These are phyloP conservation scores for Platysteira castanea DNA, from an alignment of 2,113 vertebrate genomes.

Conservation along the genomic window DNA sequence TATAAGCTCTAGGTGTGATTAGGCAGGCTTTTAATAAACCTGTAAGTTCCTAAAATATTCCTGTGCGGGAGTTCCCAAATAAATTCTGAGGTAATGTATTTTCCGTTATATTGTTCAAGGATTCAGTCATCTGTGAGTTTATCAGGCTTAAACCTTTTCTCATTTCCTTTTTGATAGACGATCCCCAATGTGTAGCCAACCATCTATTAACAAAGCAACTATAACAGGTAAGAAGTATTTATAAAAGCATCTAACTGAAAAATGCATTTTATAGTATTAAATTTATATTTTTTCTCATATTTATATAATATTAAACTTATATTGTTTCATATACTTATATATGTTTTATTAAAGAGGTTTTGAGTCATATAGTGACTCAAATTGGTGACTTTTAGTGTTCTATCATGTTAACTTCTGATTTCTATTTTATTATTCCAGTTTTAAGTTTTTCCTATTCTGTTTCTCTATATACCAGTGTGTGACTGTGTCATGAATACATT, in stretches of 20 bases:
- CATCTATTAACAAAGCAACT: conserved; percentile 94
- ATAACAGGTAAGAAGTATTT: conserved; percentile 85
- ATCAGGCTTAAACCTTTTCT: neutral
- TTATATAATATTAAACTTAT: neutral
- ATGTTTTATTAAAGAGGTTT: neutral
- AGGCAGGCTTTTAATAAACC: neutral
- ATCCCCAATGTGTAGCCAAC: conserved; percentile 97
- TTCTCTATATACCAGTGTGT: neutral
- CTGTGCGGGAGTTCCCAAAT: neutral
- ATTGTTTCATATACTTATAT: neutral
- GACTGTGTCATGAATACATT: neutral
- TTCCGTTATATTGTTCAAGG: neutral
- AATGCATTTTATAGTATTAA: neutral
- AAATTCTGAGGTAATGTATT: neutral
- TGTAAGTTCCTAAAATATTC: neutral
- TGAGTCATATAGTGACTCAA: neutral
- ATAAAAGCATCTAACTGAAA: neutral
- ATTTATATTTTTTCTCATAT: neutral
- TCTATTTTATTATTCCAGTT: neutral
- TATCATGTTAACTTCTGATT: neutral
- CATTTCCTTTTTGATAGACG: conserved; percentile 74
- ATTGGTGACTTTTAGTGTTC: neutral
- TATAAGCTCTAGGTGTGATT: neutral
- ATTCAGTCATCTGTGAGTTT: neutral
- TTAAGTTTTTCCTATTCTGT: neutral